These are phyloP conservation scores for Eulithis prunata DNA, from an alignment of 2,888 invertebrate species.

Conservation along the genomic window DNA sequence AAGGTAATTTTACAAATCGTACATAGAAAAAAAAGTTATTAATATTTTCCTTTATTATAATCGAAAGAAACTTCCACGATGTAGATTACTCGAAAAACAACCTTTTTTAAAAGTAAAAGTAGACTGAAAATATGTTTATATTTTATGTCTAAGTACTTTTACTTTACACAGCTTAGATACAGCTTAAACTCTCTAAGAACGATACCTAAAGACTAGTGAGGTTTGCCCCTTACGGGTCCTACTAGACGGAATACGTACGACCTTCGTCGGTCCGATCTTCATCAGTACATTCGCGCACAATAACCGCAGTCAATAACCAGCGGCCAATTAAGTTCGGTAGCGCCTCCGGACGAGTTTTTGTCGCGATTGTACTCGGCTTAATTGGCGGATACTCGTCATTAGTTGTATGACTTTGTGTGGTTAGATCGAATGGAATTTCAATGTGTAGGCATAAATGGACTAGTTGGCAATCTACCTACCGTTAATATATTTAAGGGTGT, in stretches of 20 bases:
- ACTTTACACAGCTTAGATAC: too few species aligned
- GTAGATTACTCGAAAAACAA: too few species aligned
- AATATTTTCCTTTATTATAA: too few species aligned
- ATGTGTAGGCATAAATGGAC: constrained; percentile 7
- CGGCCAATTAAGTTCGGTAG: constrained; percentile 81
- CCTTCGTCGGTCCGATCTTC: constrained; percentile 68
- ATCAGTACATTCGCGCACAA: constrained; percentile 45
- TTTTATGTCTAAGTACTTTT: too few species aligned
- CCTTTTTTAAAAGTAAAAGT: too few species aligned
- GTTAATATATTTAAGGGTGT: too few species aligned
- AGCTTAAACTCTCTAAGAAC: too few species aligned
- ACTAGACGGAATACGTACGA: constrained; percentile 47
- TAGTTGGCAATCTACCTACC: background rate
- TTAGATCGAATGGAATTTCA: constrained; percentile 39
- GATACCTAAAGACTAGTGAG: background rate
- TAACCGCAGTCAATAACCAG: constrained; percentile 66
- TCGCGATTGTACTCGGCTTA: constrained; percentile 61
- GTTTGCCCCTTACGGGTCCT: constrained; percentile 8
- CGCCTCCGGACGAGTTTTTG: constrained; percentile 80
- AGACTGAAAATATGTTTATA: too few species aligned
- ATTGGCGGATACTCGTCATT: constrained; percentile 80
- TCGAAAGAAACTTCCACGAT: too few species aligned
- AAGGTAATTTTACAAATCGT: too few species aligned
- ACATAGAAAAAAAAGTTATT: too few species aligned
- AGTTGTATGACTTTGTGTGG: constrained; percentile 54